Evolutionary conservation across 2,888 invertebrate species (phyloP), one percentile per base, ranked within the genome.

Genomic region (Noctua pronuba): DNA sequence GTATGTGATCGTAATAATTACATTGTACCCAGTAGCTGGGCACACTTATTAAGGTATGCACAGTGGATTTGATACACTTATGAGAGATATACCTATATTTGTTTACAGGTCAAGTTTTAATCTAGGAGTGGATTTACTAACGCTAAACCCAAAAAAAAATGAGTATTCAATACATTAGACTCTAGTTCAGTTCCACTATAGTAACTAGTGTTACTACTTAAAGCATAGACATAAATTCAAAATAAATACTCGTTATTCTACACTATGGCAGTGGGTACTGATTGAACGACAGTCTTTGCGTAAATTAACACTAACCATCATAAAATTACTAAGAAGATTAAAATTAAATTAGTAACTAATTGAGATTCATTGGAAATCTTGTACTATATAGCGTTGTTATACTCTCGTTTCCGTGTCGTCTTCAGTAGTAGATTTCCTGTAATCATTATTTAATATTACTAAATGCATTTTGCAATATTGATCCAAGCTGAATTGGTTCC

Each of bases 371-470:
- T 96, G 96, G 96, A 96, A 95, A 96, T 93, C 95, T 96, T 96
- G 95, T 95, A 95, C 94, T 95, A 93, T 91, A 88, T 69, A 72
- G 88, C 83, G 84, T 90, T 86, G 88, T 93, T 92, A 97, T 76
- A 97, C 97, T 94, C 96, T 94, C 72, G 97, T 97, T 88, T 97
- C 97, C 5, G 96, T 96, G 83, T 97, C 97, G 88, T 97, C 96
- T 94, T 97, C 97, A 95, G 96, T 97, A 96, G 96, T 96, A 96
- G 97, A 97, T 95, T 97, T 97, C 96, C 97, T 97, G 92, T 73
- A 93, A 94, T 65, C 73, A 64, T 88, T 62, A 13, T 31, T 18
- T 7, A 21, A 28, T 69, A 44, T 75, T 7, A 49, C n/a, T 70
- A 44, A 16, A 52, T 38, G 35, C 0, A 71, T 71, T 55, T 64